Evolutionary conservation across 2,888 invertebrate species (phyloP), one percentile per base, ranked within the genome.

Genomic region (Dynastes tityus): DNA sequence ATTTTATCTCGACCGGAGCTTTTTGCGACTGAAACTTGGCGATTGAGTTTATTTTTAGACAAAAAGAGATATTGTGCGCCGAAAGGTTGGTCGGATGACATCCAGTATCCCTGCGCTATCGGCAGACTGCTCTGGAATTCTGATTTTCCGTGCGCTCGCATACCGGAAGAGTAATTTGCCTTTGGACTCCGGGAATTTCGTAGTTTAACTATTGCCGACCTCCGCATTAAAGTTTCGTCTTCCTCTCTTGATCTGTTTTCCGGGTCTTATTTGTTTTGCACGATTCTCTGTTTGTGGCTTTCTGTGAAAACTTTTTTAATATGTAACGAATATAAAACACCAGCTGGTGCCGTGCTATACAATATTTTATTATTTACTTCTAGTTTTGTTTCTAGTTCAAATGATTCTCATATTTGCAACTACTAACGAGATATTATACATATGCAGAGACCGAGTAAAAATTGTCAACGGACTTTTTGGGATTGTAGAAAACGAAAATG

Each of bases 91-190:
- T 32, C 13, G 51, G 45, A 61, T 40, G 73, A 74, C 61, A 55
- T 55, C 55, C 55, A 74, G 45, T 61, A 74, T 61, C 61, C 61
- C 73, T 27, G 8, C 22, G 55, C 45, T 74, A 74, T 74, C 51
- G 51, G 68, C 22, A 22, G 27, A 22, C 51, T 27, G 51, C 51
- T 51, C 63, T 27, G 73, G 73, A 74, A 74, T 74, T 74, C 58
- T 74, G 73, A 74, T 74, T 74, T 74, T 61, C 61, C 73, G 73
- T 74, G 61, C 61, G 61, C 73, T 61, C 61, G 73, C 73, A 74
- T 74, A 61, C 73, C 73, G 73, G 73, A 61, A 74, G 61, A 74
- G 73, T 74, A 74, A 74, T 74, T 74, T 74, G 73, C 61, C 51
- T 74, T 61, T 74, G 49, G 61, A 74, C 73, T 61, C 61, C 61